A percentile compares a stretch with the other conserved stretches of the same genome.
Evolutionary conservation across 2,113 vertebrate species (phyloP).

Genomic region (Hippocampus barbouri): DNA sequence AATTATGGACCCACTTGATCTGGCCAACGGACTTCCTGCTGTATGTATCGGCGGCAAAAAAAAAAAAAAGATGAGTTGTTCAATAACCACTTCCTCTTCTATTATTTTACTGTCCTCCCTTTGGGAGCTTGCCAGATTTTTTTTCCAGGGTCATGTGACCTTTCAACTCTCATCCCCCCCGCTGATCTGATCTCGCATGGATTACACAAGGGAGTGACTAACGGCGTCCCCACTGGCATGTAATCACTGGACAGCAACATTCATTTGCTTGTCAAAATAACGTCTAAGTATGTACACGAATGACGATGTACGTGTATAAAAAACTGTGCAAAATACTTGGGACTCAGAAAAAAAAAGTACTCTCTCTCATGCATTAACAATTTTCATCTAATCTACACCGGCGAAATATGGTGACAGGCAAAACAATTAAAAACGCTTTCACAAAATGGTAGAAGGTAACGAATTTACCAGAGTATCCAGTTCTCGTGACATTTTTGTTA

Average conservation of each 20-base stretch:
- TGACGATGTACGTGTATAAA: neutral
- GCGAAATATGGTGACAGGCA: no score
- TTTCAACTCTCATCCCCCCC: conserved; percentile 34
- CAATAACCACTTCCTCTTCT: conserved; percentile 32
- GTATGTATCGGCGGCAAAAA: conserved; percentile 32
- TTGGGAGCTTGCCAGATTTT: conserved; percentile 31
- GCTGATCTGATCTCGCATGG: conserved; percentile 28
- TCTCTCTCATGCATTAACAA: no score
- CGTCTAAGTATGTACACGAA: neutral
- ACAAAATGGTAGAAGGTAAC: no score
- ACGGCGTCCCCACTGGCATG: conserved; percentile 30
- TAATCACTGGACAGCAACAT: neutral
- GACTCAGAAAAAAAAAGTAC: no score
- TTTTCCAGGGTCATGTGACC: conserved; percentile 41
- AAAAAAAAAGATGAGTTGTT: conserved; percentile 55
- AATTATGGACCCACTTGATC: neutral
- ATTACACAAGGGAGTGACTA: conserved; percentile 46
- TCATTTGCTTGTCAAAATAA: neutral
- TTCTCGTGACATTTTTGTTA: no score
- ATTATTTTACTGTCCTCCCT: conserved; percentile 35
- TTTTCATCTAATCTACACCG: no score
- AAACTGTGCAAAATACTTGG: neutral
- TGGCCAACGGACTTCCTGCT: conserved; percentile 44
- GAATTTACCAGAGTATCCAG: no score
- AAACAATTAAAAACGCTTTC: no score